Percentiles rank a stretch among this genome's conserved stretches.
Conservation (phyloP, 2,888 invertebrate species). For the Drosophila acutilabella region DNA sequence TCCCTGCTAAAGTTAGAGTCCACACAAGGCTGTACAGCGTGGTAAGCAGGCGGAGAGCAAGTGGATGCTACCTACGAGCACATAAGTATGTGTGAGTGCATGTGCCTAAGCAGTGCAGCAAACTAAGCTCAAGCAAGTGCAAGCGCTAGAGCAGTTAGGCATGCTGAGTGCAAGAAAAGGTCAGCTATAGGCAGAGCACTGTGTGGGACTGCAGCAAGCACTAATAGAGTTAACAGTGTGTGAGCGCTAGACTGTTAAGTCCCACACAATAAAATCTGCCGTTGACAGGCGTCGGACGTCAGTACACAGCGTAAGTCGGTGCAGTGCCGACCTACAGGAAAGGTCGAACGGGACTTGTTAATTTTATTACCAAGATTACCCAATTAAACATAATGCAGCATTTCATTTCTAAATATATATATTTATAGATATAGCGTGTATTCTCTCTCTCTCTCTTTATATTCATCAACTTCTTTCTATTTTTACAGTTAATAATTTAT, state of each 20-base stretch:
- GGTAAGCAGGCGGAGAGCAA: neutral
- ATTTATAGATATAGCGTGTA: constrained; percentile 35
- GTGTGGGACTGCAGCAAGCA: neutral
- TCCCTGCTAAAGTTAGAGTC: neutral
- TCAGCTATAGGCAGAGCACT: neutral
- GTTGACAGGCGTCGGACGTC: neutral
- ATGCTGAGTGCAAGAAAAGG: neutral
- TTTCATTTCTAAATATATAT: constrained; percentile 24
- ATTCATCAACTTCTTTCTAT: constrained; percentile 24
- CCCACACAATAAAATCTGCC: neutral
- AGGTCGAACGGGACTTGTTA: no score
- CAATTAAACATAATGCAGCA: neutral
- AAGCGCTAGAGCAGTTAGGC: no score
- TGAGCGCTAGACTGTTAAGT: neutral
- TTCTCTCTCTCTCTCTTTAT: constrained; percentile 29
- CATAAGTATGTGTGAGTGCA: neutral
- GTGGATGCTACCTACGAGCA: no score
- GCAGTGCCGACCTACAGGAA: neutral
- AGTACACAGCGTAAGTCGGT: neutral
- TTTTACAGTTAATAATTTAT: constrained; percentile 50
- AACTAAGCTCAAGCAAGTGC: neutral
- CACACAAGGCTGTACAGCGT: neutral
- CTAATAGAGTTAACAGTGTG: neutral
- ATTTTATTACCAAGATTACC: neutral
- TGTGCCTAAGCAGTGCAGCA: neutral